Base-by-base conservation (phyloP, 35 echinoderm and acorn worm genomes). In the Lytechinus variegatus region DNA sequence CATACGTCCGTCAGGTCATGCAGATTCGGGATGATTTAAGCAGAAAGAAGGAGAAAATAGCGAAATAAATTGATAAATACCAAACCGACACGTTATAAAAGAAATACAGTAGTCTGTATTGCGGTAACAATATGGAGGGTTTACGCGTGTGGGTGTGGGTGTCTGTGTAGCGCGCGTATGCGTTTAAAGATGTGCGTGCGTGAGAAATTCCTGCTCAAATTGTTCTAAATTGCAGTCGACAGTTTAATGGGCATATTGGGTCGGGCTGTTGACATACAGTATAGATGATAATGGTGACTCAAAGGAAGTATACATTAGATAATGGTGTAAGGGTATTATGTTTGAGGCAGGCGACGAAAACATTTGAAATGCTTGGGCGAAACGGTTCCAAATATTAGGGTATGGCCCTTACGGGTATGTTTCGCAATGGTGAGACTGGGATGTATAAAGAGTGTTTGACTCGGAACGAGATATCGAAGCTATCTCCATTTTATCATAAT, bases 171-270 rank as follows among this genome's bases (percentile, higher is more conserved):
- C 33, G 33, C 33, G 33, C 33, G 33, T 44, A 44, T 44, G 33
- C 33, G 33, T 44, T 44, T 44, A 44, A 2, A 44, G 33, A 44
- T 58, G 56, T 58, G 56, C 9, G 56, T 58, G 13, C 8, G 66
- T 79, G 66, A 6, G 53, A 24, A 27, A 93, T 1, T 93, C 29
- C 92, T 27, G 92, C 92, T 93, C 92, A 93, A 93, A 93, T 93
- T 93, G 92, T 93, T 57, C 92, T 54, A 93, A 93, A 93, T 93
- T 93, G 28, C 54, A 28, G 9, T 54, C 54, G 92, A 93, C 92
- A 93, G 92, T 93, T 93, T 93, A 93, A 93, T 93, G 92, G 92
- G 29, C 57, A 28, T 28, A 55, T 93, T 54, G 88, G 92, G 88
- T 52, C 52, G 29, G 29, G 88, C 88, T 44, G 52, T 87, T 90